These are phyloP conservation scores for Scytalopus superciliaris DNA, from an alignment of 2,113 vertebrate species.

Conservation along the genomic window DNA sequence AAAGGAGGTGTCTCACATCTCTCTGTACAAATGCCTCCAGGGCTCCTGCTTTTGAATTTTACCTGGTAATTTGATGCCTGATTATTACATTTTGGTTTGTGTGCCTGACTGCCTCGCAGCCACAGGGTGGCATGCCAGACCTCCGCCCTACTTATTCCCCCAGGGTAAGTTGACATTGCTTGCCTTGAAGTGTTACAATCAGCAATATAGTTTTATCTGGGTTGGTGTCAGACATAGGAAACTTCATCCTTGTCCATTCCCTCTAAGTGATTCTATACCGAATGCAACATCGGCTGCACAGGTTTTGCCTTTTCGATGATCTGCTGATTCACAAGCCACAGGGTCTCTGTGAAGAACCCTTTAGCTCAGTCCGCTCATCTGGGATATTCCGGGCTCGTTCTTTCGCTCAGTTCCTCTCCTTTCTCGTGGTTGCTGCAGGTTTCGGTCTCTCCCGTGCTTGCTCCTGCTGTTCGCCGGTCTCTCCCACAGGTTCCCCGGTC, in stretches of 20 bases:
- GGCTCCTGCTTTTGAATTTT: neutral
- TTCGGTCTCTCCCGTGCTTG: slow-evolving; percentile 74
- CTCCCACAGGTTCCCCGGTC: slow-evolving; percentile 61
- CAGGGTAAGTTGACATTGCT: neutral
- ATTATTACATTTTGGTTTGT: neutral
- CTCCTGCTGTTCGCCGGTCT: slow-evolving; percentile 58
- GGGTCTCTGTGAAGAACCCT: slow-evolving; percentile 82
- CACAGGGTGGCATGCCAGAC: neutral
- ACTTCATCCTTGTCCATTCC: neutral
- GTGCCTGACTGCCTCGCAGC: neutral
- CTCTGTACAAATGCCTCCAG: neutral
- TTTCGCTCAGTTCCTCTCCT: slow-evolving; percentile 80
- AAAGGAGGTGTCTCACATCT: neutral
- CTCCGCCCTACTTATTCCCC: neutral
- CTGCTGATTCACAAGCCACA: slow-evolving; percentile 82
- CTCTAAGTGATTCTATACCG: neutral
- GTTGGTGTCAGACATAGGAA: neutral
- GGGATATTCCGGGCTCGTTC: slow-evolving; percentile 76
- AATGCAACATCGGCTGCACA: neutral
- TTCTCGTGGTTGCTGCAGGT: slow-evolving; percentile 77
- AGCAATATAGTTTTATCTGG: neutral
- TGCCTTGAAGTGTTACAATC: neutral
- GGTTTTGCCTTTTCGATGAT: slow-evolving; percentile 50
- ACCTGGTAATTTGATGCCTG: neutral
- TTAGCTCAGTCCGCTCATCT: slow-evolving; percentile 83